Evolutionary conservation across 2,888 invertebrate species (phyloP), one percentile per base, ranked within the genome.

Genomic region (Micropterix aruncella): DNA sequence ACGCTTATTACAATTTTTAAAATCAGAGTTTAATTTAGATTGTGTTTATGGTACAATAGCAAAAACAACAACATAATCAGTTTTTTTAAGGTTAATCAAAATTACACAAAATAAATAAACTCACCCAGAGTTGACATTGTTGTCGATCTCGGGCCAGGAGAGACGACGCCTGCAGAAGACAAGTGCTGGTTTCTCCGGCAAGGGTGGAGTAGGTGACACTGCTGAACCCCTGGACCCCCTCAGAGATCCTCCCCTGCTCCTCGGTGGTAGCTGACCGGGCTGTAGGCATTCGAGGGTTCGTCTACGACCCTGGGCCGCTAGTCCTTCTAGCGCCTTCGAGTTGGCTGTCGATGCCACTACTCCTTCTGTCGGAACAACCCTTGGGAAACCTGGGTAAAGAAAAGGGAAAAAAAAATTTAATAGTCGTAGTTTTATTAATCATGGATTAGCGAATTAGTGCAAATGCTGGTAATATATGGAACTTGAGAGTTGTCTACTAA

Each of bases 91-190:
- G n/a, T n/a, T n/a, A n/a, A n/a, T n/a, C n/a, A n/a, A n/a, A n/a
- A n/a, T n/a, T n/a, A n/a, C n/a, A n/a, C n/a, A n/a, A n/a, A n/a
- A n/a, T n/a, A n/a, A n/a, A n/a, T n/a, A 19, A 36, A 65, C 79
- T 80, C 66, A 87, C 88, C 88, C 87, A 4, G 87, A 87, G 52
- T 83, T 80, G 40, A 86, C 83, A 50, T 84, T 81, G 55, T 82
- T 84, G 62, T 88, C 87, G 47, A 88, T 82, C 63, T 88, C 88
- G 5, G 87, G 88, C 88, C 88, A 88, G 27, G 86, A 86, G 27
- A 81, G 73, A 40, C 87, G 73, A 42, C 88, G 70, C 52, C 81
- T 79, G 62, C 87, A 87, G 59, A 87, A 88, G 41, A 79, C 80
- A 62, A 83, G 74, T 19, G 80, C 74, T 7, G 81, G 80, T 44